Evolutionary conservation across 92 coral and sea anemone species (phyloP).

Genomic region (Heliopora coerulea): DNA sequence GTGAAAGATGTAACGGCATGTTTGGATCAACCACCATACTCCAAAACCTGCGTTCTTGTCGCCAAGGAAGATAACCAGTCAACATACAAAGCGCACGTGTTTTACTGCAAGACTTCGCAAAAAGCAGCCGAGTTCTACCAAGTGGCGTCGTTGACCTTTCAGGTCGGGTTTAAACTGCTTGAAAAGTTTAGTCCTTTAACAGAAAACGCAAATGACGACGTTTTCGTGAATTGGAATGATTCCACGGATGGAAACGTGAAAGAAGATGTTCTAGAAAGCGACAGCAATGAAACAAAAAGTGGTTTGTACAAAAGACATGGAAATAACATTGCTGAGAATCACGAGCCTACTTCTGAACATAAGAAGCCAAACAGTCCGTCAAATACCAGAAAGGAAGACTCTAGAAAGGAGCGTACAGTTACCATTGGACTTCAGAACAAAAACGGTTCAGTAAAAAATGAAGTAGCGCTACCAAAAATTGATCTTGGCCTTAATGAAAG

Average conservation of each 20-base stretch:
- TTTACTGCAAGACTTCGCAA: constrained; percentile 9
- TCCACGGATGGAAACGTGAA: background rate
- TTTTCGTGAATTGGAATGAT: too few relatives aligned
- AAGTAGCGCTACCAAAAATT: background rate
- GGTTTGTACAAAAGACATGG: too few relatives aligned
- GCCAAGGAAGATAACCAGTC: constrained; percentile 19
- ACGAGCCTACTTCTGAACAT: too few relatives aligned
- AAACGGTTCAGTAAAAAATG: background rate
- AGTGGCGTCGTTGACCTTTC: constrained; percentile 9
- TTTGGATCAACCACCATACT: constrained; percentile 18
- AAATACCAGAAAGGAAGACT: too few relatives aligned
- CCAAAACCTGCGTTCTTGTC: constrained; percentile 24
- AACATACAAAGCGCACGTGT: constrained; percentile 21
- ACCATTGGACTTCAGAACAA: constrained; percentile 13
- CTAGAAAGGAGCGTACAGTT: background rate
- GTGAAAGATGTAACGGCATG: constrained; percentile 32
- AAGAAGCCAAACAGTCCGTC: too few relatives aligned
- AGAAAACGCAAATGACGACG: background rate
- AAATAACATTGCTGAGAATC: too few relatives aligned
- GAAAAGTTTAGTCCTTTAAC: background rate
- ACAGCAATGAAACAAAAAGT: too few relatives aligned
- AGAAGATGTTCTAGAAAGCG: too few relatives aligned
- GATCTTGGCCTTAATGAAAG: background rate
- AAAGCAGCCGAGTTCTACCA: constrained; percentile 13
- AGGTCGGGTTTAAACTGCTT: constrained; percentile 8